phyloP scores from a whole-genome alignment of 2,797 vertebrate genomes.

The Knipowitschia caucasica region DNA sequence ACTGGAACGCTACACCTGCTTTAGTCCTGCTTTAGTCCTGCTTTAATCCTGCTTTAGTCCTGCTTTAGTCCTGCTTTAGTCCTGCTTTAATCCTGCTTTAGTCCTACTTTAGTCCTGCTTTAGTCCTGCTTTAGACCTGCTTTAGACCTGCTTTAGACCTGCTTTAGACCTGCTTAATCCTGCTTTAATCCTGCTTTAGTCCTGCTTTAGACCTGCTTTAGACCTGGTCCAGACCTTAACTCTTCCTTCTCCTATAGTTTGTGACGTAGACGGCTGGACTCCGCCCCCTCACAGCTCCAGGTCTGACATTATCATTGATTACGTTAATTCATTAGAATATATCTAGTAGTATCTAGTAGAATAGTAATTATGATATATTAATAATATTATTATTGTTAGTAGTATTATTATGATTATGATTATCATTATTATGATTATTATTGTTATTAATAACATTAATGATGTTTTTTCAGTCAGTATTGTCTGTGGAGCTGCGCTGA shows the following conservation, averaged over 20 bases:
- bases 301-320: neutral
- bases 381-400: neutral
- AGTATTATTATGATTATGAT: neutral
- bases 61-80: neutral
- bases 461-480: constrained; percentile 78
- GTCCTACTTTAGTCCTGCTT: neutral
- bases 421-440: neutral
- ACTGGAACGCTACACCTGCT: too few species aligned
- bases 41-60: neutral
- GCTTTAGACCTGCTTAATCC: neutral
- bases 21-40: neutral
- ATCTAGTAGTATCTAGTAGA: too few species aligned
- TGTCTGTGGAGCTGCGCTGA: constrained; percentile 86
- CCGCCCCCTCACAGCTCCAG: constrained; percentile 25
- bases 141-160: neutral
- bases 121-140: neutral
- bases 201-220: neutral
- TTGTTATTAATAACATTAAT: too few species aligned
- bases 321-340: neutral
- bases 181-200: neutral
- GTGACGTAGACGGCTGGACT: neutral
- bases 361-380: too few species aligned
- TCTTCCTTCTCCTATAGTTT: neutral
- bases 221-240: neutral
- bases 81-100: neutral